Evolutionary conservation across 2,888 invertebrate genomes (phyloP), one percentile per base, ranked within the genome.

Genomic region (Agrochola circellaris): DNA sequence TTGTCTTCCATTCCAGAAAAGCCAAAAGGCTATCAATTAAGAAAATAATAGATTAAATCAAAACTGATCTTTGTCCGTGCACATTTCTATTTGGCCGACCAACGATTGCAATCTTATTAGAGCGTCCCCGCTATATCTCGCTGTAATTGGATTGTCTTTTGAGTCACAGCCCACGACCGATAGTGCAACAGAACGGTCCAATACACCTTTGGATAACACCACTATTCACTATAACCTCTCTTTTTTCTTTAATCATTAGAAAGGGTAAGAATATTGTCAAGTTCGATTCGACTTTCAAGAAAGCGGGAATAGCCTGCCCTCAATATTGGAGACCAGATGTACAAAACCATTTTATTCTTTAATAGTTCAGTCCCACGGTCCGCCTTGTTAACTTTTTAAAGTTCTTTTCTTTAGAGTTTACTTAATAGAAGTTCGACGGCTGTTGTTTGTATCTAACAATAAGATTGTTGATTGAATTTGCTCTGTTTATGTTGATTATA

Each of bases 131-230:
- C 82, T 81, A 84, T 86, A 84, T 85, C 83, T 87, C 80, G 81
- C 85, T 83, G 83, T 91, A 91, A 91, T 90, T 92, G 90, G 89
- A 90, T 91, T 91, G 88, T 89, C 88, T 85, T 89, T 88, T 79
- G 82, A 84, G 82, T 82, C 87, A 82, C 82, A 86, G 73, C 76
- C 74, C 85, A 81, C 79, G 75, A 82, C 75, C 78, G 83, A 87
- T 86, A 88, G 84, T 82, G 84, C 84, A 83, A 78, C 87, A 82
- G 73, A 85, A 84, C 74, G 75, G 61, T 73, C 6, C 67, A 71
- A 78, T 77, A 78, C 74, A 76, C 79, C 66, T 83, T 75, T 26
- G 61, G 13, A 74, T 80, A 82, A 81, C 77, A 83, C 73, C 42
- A 66, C n/a, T 71, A 65, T 30, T 65, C 51, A 64, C 51, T 68